Evolutionary conservation across 2,888 invertebrate genomes (phyloP), one percentile per base, ranked within the genome.

Genomic region (Amaurobius ferox): DNA sequence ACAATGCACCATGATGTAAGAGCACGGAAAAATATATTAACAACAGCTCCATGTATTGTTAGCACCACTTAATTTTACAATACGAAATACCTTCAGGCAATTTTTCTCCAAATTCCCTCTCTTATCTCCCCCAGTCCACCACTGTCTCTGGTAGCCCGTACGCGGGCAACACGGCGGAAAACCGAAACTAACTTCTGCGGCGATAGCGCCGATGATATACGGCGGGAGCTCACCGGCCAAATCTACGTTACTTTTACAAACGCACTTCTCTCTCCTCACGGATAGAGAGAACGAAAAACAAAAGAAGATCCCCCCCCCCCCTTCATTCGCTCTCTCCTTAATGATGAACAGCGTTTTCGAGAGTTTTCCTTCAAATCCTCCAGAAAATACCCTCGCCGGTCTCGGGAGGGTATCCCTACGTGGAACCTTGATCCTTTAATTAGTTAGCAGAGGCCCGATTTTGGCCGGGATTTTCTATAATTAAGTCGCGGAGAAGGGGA

Each of bases 381-480:
- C 64, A 70, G 70, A 76, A 76, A 71, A 76, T 76, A 70, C 64
- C 76, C 73, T 67, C 23, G 3, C 16, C 66, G 23, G 16, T 19
- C 23, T 55, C 55, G 19, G 23, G 19, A 1, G 55, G 77, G 79
- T 76, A 71, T 76, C 70, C 71, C 76, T 23, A 70, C 44, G 61
- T 55, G 67, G 76, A 85, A 77, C 72, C 83, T 77, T 85, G 83
- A 85, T 85, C 83, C 83, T 48, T 85, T 85, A 85, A 85, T 85
- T 85, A 85, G 83, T 85, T 85, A 77, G 83, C 83, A 85, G 77
- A 71, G 77, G 77, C 72, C 83, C 23, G 23, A 7, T 85, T 71
- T 72, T 77, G 71, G 72, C 77, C 66, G 55, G 83, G 83, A 77
- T 77, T 85, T 85, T 85, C 83, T 85, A 85, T 85, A 85, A 85